Conservation (phyloP, 64 coral and sea anemone species). For the Pocillopora damicornis region DNA sequence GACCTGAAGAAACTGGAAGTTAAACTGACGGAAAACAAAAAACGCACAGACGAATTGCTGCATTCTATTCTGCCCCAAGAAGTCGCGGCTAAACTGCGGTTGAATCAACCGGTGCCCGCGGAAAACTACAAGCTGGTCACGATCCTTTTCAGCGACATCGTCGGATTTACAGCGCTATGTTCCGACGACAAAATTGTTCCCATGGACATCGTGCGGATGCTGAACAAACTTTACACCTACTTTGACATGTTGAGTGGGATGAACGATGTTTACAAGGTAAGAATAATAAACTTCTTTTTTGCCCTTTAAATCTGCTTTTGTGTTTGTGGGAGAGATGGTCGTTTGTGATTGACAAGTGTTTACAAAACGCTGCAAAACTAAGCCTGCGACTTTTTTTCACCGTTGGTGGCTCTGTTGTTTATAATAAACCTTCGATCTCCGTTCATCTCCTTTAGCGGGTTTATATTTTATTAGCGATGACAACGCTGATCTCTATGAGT, state of each 20-base stretch:
- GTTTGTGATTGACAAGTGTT: constrained; percentile 11
- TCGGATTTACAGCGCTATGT: constrained; percentile 93
- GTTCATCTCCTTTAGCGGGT: neutral
- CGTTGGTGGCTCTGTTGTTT: neutral
- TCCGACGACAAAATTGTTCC: constrained; percentile 92
- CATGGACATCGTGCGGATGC: constrained; percentile 97
- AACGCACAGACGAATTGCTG: constrained; percentile 85
- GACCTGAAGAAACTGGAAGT: constrained; percentile 88
- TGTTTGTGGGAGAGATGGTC: neutral
- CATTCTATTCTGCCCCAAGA: constrained; percentile 95
- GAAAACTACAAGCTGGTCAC: constrained; percentile 95
- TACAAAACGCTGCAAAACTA: constrained; percentile 11
- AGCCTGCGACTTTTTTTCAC: neutral
- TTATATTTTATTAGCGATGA: neutral
- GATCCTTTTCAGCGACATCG: constrained; percentile 98
- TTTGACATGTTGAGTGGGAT: constrained; percentile 95
- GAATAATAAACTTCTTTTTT: constrained; percentile 18
- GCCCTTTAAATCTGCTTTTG: constrained; percentile 14
- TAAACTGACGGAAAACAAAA: constrained; percentile 90
- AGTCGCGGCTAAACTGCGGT: constrained; percentile 88
- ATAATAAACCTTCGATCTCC: neutral
- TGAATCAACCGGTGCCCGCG: constrained; percentile 85
- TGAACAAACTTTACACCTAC: constrained; percentile 96
- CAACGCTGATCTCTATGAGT: neutral
- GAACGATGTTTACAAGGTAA: constrained; percentile 99